Base-by-base conservation (phyloP, 2,113 vertebrate species). In the Pomatorhinus ruficollis region DNA sequence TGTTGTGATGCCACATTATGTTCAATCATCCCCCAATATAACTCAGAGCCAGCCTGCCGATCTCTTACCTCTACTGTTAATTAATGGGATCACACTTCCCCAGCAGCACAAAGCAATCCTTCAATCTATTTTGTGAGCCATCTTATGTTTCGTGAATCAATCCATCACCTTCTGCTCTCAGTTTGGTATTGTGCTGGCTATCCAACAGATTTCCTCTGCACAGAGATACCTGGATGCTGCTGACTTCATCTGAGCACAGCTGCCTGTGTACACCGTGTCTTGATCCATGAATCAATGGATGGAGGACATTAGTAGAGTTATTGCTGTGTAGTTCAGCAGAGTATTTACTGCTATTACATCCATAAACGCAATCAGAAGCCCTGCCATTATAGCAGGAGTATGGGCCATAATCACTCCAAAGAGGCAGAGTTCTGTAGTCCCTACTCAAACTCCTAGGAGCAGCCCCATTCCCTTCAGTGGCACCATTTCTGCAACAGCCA, bases 361-460 rank as follows among this genome's bases (percentile, higher is more conserved):
- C 80, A 89, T 28, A 92, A 93, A 85, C 49, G 74, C 83, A 91
- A 84, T 69, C 92, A 95, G 92, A 63, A 76, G 56, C 47, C 65
- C 59, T 74, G 44, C 27, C 47, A 69, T 70, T 89, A 86, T 0
- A 83, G 77, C 17, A 5, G 64, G 15, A 93, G 21, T 35, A 63
- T 33, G 25, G 44, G 52, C 49, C 64, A 80, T 20, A 68, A 93
- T 68, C 56, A 37, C 49, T 42, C 22, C 16, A 4, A 61, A 77
- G 81, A 86, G 70, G 80, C 45, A 83, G 45, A 90, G 69, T 74
- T 79, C 39, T 83, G 72, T 8, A 76, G 64, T 30, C 54, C 50
- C 71, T 74, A 61, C 28, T 81, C 64, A 56, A 68, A 78, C 44
- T 57, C 81, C n/a, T 15, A n/a, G 31, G 30, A 91, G 52, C 83